Evolutionary conservation across 2,888 invertebrate genomes (phyloP), one percentile per base, ranked within the genome.

Genomic region (Chorisops tibialis): DNA sequence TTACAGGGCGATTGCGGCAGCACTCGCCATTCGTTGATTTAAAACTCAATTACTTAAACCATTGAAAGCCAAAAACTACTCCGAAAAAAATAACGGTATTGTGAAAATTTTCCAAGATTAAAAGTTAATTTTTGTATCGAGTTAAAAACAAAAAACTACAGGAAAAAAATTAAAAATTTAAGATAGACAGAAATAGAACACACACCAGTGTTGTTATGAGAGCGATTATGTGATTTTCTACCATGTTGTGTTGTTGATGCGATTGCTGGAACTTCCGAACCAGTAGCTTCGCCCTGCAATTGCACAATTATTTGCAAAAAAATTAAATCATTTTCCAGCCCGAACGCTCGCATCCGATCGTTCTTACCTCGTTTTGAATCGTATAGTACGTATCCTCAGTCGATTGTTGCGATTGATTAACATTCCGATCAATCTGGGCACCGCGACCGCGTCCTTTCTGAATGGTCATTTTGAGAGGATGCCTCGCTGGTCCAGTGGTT

Each of bases 401-500:
- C 6, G 68, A 67, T 51, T 70, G 73, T 65, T 69, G 66, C 52
- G 72, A 67, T 66, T 69, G 65, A 69, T 67, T 67, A 59, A 69
- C 39, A 59, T 68, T 67, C 62, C 79, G 77, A 35, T 75, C 71
- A 50, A 81, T 75, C 61, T 81, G 81, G 38, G 80, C 78, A 16
- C 69, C 70, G 68, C 84, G 83, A 24, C 82, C 83, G 1, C 84
- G 81, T 48, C 87, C 85, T 75, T 87, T 88, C 78, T 87, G 87
- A 74, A 90, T 83, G 64, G 89, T 89, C 86, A 89, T 88, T 78
- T 90, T 91, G 68, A 90, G 75, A 0, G 88, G 86, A 65, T 85
- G 86, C 66, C 87, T 82, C 12, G 75, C 73, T 11, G 69, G 63
- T 59, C 64, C 63, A 11, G 45, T 22, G 5, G 19, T 2, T 21